Evolutionary conservation across 2,888 invertebrate species (phyloP).

Genomic region (Synanthedon andrenaeformis): DNA sequence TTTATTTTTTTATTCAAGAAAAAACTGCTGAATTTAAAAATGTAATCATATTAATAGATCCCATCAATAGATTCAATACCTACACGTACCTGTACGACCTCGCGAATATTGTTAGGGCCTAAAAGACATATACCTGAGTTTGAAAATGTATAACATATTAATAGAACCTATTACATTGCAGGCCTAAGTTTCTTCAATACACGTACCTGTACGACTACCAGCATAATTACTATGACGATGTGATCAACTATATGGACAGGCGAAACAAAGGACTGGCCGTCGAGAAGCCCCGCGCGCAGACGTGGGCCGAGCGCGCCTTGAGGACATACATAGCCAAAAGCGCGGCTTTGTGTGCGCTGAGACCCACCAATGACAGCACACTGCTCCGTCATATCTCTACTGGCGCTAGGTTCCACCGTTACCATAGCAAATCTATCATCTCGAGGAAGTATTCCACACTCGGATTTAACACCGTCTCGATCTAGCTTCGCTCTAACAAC

Average conservation of each 20-base stretch:
- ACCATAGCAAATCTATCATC: slow-evolving; percentile 81
- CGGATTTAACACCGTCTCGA: slow-evolving; percentile 61
- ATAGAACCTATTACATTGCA: slow-evolving; percentile 31
- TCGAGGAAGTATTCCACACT: slow-evolving; percentile 77
- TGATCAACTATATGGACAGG: slow-evolving; percentile 84
- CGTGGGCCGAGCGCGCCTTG: slow-evolving; percentile 86
- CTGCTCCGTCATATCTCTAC: slow-evolving; percentile 74
- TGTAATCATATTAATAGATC: too few species aligned
- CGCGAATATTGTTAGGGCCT: too few species aligned
- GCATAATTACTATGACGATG: slow-evolving; percentile 88
- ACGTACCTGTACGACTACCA: slow-evolving; percentile 86
- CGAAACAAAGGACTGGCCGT: slow-evolving; percentile 76
- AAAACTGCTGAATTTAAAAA: too few species aligned
- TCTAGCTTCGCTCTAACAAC: slow-evolving; percentile 67
- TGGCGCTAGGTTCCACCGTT: slow-evolving; percentile 77
- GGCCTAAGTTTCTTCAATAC: slow-evolving; percentile 85
- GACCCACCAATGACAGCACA: slow-evolving; percentile 69
- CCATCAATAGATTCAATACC: slow-evolving; percentile 59
- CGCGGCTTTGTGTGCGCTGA: slow-evolving; percentile 77
- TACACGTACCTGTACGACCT: slow-evolving; percentile 83
- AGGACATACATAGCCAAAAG: slow-evolving; percentile 77
- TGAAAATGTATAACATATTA: too few species aligned
- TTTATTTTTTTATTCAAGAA: too few species aligned
- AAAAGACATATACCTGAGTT: too few species aligned
- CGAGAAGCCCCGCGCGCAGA: slow-evolving; percentile 83